phyloP scores from a whole-genome alignment of 2,888 invertebrate genomes.

The Neoitamus cyanurus region DNA sequence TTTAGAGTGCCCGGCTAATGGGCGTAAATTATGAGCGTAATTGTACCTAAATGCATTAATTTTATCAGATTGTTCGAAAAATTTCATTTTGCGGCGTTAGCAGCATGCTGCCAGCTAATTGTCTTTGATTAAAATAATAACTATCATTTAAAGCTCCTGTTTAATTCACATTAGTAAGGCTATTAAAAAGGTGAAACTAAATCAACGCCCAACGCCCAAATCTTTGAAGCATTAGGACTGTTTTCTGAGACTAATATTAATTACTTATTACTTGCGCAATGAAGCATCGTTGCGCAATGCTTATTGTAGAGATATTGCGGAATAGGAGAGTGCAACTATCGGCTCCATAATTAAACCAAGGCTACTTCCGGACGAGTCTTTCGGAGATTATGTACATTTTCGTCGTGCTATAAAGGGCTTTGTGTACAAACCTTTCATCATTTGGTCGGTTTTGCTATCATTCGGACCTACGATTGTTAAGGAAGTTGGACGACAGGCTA shows the following conservation, averaged over 20 bases:
- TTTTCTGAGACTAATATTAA: not conserved
- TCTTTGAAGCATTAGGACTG: not conserved
- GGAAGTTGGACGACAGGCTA: not conserved
- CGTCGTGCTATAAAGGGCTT: not conserved
- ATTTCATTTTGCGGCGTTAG: not conserved
- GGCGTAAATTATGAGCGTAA: slow-evolving; percentile 12
- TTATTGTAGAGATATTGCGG: not conserved
- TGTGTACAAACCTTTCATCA: not conserved
- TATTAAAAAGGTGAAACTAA: not conserved
- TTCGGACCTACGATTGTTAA: not conserved
- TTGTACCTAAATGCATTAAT: slow-evolving; percentile 31
- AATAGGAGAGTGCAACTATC: not conserved
- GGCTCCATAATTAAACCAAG: not conserved
- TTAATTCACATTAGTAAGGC: not conserved
- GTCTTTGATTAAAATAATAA: not conserved
- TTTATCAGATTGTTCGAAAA: not conserved
- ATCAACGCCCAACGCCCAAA: not conserved
- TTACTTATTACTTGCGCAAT: not conserved
- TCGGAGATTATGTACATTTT: not conserved
- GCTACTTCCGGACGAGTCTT: not conserved
- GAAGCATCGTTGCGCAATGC: not conserved
- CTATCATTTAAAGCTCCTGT: not conserved
- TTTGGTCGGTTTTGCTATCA: not conserved
- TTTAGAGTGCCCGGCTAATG: slow-evolving; percentile 12
- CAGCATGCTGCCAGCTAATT: not conserved